Evolutionary conservation across 2,888 invertebrate species (phyloP), one percentile per base, ranked within the genome.

Genomic region (Epinotia demarniana): DNA sequence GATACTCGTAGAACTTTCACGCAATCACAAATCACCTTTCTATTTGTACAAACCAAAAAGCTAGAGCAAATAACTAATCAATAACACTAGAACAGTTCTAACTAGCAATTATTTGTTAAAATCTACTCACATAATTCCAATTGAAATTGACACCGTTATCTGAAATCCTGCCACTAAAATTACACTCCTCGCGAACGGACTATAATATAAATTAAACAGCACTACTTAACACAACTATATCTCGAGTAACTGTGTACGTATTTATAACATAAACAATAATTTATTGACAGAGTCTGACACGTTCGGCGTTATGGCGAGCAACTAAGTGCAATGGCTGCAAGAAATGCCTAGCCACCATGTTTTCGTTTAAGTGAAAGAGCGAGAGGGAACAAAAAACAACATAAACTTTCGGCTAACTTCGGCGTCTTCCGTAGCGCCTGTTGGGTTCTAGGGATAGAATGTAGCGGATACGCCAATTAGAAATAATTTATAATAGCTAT

Each of bases 381-480:
- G 89, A 88, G 92, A 93, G 80, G 77, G 87, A 85, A 81, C 79
- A 86, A 86, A 87, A 90, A 90, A 89, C 87, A 89, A 89, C 89
- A 89, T 89, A 85, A 88, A 85, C 86, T 86, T 90, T 93, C 93
- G 93, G 89, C 70, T 77, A 78, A 79, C 81, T 81, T 92, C 93
- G 93, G 89, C 79, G 79, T 74, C 80, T 87, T 89, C 86, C 92
- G 92, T 85, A 77, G 77, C 82, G 83, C 82, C 84, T 84, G 82
- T 83, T 81, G 85, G 84, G 84, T 86, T 84, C 81, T 82, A 79
- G 79, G 78, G 87, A 78, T 81, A 83, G 86, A 72, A 82, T 84
- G 83, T 75, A 82, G 80, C 87, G 89, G 83, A 83, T 43, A 66
- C 11, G 46, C 58, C 62, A 8, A 27, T 49, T 13, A 9, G 11